Evolutionary conservation across 2,113 vertebrate genomes (phyloP), one percentile per base, ranked within the genome.

Genomic region (Tiliqua scincoides): DNA sequence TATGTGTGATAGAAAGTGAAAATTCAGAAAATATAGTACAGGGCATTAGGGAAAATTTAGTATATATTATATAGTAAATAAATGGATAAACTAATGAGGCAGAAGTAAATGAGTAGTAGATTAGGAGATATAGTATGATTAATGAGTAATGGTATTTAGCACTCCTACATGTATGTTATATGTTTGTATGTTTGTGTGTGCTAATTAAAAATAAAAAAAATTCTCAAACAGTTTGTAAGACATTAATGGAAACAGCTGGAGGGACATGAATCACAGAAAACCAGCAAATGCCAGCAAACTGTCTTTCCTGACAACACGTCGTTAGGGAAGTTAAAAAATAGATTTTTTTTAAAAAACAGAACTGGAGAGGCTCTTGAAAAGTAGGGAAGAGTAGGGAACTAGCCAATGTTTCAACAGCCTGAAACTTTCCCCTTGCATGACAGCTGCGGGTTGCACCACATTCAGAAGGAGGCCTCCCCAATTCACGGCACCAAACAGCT

Each of bases 381-480:
- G 37, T 27, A 5, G 20, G 65, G 79, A 40, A 61, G 4, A 2
- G 12, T 79, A 25, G 59, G 81, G 35, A 83, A 57, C 75, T 73
- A 20, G 43, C 70, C 90, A 79, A 80, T 21, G 27, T 6, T 81
- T 74, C 71, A 54, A 83, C 62, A 71, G 63, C 27, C 74, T 30
- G 43, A 89, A 84, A 88, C 30, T 61, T n/a, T 73, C 68, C 15
- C 0, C 3, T 54, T 18, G 15, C 18, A 59, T 0, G 35, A 62
- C 52, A 92, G 87, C 68, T 89, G n/a, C 52, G 63, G 4, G n/a
- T 59, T 68, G 4, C 6, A 84, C 1, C 0, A 0, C 14, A n/a
- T 71, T 0, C 0, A 25, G 52, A 1, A 0, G 87, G 43, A 81
- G 74, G 63, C 30, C 35, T 84, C 68, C 43, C 77, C 37, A 86